These are phyloP conservation scores for Meliscaeva auricollis DNA, from an alignment of 2,888 invertebrate genomes.

Conservation along the genomic window DNA sequence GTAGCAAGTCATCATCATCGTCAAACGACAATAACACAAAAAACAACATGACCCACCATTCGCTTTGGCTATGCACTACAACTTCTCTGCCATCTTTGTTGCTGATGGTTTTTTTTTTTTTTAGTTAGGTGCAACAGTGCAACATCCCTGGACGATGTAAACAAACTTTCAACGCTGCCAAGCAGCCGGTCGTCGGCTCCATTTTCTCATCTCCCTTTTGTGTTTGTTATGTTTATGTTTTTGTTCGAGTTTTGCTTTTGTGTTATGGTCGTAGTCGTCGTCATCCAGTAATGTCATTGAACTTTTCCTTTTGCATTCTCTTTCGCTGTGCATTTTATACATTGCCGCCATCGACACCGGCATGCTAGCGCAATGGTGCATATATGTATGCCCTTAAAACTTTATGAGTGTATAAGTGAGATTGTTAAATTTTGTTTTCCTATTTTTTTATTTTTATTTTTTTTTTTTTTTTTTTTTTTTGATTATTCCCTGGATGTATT, in stretches of 20 bases:
- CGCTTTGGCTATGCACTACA: neutral
- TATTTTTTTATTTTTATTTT: conserved; percentile 38
- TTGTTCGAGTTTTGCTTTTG: conserved; percentile 77
- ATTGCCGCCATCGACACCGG: neutral
- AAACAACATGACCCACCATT: conserved; percentile 21
- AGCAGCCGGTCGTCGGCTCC: conserved; percentile 75
- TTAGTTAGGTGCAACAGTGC: conserved; percentile 72
- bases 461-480: conserved; percentile 41
- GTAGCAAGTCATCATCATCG: neutral
- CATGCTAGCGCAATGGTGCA: neutral
- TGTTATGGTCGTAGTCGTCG: conserved; percentile 63
- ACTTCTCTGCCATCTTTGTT: conserved; percentile 20
- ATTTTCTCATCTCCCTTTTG: conserved; percentile 43
- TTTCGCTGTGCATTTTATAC: conserved; percentile 48
- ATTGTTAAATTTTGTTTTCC: conserved; percentile 46
- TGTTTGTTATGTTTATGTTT: conserved; percentile 72
- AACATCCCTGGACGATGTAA: conserved; percentile 73
- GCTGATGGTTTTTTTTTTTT: conserved; percentile 2
- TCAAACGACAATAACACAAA: neutral
- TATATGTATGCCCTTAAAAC: neutral
- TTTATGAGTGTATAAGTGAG: conserved; percentile 14
- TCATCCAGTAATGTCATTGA: conserved; percentile 63
- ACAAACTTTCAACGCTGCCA: conserved; percentile 76
- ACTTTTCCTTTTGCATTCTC: conserved; percentile 69
- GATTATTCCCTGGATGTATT: conserved; percentile 53